These are phyloP conservation scores for Hydrozoanthus tunicans DNA, from an alignment of 64 coral and sea anemone species.

Conservation along the genomic window DNA sequence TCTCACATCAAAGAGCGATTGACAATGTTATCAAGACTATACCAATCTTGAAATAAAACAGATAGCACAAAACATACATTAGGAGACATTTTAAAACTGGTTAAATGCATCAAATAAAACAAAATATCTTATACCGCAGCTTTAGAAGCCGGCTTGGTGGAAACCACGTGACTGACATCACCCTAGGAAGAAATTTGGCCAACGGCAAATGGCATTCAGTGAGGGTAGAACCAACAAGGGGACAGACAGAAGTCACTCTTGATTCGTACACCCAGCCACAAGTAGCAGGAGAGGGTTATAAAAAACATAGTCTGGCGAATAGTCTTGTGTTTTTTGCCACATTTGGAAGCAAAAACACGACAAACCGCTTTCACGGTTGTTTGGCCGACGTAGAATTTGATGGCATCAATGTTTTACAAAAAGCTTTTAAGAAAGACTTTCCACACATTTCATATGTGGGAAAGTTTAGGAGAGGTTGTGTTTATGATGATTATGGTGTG, in stretches of 20 bases:
- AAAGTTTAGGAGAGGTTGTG: slow-evolving; percentile 51
- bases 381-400: slow-evolving; percentile 35
- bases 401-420: neutral
- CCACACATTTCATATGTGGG: slow-evolving; percentile 1
- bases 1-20: no score
- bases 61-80: no score
- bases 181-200: slow-evolving; percentile 27
- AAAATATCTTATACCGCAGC: neutral
- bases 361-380: slow-evolving; percentile 29
- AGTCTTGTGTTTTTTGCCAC: neutral
- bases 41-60: no score
- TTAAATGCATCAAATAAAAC: neutral
- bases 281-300: slow-evolving; percentile 20
- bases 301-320: neutral
- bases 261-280: slow-evolving; percentile 14
- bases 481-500: slow-evolving; percentile 62
- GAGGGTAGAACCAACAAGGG: neutral
- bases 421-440: neutral
- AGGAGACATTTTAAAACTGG: neutral
- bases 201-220: slow-evolving; percentile 42
- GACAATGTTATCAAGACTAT: no score
- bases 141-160: slow-evolving; percentile 9
- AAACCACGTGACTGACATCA: slow-evolving; percentile 25
- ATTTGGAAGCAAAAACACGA: neutral
- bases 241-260: slow-evolving; percentile 3